Percentiles rank a stretch among this genome's conserved stretches.
Evolutionary conservation across 2,797 vertebrate genomes (phyloP).

Genomic region (Dipus sagitta): DNA sequence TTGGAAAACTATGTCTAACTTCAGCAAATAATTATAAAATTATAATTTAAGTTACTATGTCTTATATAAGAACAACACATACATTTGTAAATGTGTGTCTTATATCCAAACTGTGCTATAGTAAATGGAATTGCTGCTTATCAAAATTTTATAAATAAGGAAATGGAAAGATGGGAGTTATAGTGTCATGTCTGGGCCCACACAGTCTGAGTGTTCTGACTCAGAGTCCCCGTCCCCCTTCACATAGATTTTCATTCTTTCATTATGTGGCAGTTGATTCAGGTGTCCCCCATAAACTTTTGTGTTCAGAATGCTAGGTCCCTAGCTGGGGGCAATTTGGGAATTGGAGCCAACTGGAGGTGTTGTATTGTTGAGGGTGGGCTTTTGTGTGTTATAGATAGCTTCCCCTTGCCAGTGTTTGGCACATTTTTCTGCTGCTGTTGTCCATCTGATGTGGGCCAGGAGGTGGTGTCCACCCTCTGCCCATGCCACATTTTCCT

Average conservation of each 20-base stretch:
- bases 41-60: not conserved
- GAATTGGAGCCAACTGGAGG: too few species aligned
- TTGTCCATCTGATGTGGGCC: too few species aligned
- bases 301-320: too few species aligned
- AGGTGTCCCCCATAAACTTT: too few species aligned
- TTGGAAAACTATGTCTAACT: not conserved
- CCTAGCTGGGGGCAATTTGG: too few species aligned
- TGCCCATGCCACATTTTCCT: too few species aligned
- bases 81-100: not conserved
- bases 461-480: too few species aligned
- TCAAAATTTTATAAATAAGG: not conserved
- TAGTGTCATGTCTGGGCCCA: too few species aligned
- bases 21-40: slow-evolving; percentile 2
- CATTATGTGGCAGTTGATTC: not conserved
- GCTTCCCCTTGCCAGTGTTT: too few species aligned
- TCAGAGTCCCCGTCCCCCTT: not conserved
- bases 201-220: not conserved
- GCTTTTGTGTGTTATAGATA: too few species aligned
- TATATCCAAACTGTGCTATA: not conserved
- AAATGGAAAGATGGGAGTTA: not conserved
- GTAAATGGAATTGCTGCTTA: not conserved
- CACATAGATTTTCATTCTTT: not conserved
- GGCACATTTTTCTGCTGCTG: too few species aligned
- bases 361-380: too few species aligned
- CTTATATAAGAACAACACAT: not conserved